phyloP scores from a whole-genome alignment of 2,888 invertebrate genomes.

The Cantharis rustica region DNA sequence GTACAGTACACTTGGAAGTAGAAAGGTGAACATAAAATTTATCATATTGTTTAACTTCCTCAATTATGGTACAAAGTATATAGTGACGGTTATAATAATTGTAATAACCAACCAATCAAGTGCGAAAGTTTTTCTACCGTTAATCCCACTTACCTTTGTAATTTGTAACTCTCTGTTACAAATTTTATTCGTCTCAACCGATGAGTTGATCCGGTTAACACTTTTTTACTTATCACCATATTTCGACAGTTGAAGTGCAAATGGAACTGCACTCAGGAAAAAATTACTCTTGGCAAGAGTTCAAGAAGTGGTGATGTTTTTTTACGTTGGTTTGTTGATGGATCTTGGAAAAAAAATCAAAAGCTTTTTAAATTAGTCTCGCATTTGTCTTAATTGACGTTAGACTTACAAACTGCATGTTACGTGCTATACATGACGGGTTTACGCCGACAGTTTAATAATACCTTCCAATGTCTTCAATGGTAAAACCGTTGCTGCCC shows the following conservation, averaged over 20 bases:
- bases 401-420: not conserved
- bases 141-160: not conserved
- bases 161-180: not conserved
- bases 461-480: not conserved
- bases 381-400: not conserved
- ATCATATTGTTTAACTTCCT: not conserved
- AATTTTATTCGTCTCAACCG: not conserved
- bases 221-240: not conserved
- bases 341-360: not conserved
- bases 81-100: not conserved
- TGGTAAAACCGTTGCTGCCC: not conserved
- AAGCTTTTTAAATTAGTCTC: not conserved
- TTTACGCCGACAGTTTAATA: not conserved
- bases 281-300: not conserved
- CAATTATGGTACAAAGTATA: not conserved
- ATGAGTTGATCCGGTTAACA: not conserved
- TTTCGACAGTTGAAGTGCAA: not conserved
- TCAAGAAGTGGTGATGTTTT: not conserved
- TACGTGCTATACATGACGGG: not conserved
- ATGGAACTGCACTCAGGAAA: not conserved
- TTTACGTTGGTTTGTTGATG: not conserved
- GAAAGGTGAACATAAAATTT: not conserved
- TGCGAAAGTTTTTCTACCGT: not conserved
- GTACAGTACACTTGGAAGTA: not conserved
- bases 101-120: not conserved